Conservation (phyloP, 2,113 vertebrate genomes). For the Ramphastos sulfuratus region DNA sequence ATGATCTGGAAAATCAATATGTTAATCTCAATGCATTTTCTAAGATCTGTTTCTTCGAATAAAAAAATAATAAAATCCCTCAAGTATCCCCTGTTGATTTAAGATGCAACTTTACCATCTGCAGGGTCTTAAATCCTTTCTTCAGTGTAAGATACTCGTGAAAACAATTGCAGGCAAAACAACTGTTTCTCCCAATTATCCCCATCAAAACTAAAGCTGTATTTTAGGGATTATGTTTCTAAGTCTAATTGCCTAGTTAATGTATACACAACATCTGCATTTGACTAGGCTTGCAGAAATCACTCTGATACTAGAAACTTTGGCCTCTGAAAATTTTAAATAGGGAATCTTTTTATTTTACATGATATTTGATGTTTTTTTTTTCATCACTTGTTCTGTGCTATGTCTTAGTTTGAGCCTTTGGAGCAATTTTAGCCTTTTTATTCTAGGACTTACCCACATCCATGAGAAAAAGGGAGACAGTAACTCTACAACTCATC, state of each 20-base stretch:
- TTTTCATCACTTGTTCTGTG: not conserved
- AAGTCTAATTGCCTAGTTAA: not conserved
- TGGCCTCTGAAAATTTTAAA: not conserved
- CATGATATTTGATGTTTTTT: not conserved
- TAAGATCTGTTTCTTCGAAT: not conserved
- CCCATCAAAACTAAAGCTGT: not conserved
- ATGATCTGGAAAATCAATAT: not conserved
- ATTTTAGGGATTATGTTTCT: not conserved
- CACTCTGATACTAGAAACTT: not conserved
- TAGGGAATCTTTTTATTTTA: not conserved
- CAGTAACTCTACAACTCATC: not conserved
- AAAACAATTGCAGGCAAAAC: not conserved
- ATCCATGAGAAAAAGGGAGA: not conserved
- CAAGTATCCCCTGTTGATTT: not conserved
- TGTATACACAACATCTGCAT: not conserved
- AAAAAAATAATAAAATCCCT: not conserved
- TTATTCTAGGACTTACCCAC: not conserved
- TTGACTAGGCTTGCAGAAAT: not conserved
- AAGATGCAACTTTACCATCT: not conserved
- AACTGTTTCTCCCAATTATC: not conserved
- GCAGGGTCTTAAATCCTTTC: not conserved
- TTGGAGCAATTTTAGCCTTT: not conserved
- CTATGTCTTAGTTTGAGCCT: not conserved
- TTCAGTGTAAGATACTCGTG: not conserved
- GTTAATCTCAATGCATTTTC: not conserved